These are phyloP conservation scores for Mixornis gularis DNA, from an alignment of 2,113 vertebrate species.

Conservation along the genomic window DNA sequence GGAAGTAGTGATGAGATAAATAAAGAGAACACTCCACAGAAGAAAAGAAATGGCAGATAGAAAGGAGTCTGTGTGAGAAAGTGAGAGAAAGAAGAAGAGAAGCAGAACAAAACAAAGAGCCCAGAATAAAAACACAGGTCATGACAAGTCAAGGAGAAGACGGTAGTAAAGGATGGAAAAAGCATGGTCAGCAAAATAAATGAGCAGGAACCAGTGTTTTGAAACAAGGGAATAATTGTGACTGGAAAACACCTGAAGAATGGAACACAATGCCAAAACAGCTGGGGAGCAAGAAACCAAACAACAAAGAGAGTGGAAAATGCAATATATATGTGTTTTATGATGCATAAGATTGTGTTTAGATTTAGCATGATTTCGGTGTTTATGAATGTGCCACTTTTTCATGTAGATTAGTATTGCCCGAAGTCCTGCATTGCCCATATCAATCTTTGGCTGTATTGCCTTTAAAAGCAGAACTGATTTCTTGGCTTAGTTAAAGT, in stretches of 20 bases:
- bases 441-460: background rate
- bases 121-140: background rate
- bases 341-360: background rate
- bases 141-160: background rate
- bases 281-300: background rate
- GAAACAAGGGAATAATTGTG: slow-evolving; percentile 1
- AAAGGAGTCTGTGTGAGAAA: background rate
- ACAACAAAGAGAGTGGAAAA: background rate
- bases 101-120: background rate
- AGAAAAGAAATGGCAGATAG: background rate
- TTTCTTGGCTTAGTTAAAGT: slow-evolving; percentile 11
- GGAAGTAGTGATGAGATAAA: background rate
- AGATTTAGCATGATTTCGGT: background rate
- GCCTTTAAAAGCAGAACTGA: background rate
- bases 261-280: background rate
- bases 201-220: background rate
- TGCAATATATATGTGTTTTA: background rate
- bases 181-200: background rate
- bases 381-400: background rate
- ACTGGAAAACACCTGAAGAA: slow-evolving; percentile 22
- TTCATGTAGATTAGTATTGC: background rate
- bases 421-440: background rate
- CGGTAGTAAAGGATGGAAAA: background rate
- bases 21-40: background rate
- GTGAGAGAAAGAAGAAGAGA: background rate